These are phyloP conservation scores for Nothoprocta perdicaria DNA, from an alignment of 2,113 vertebrate species.

Conservation along the genomic window DNA sequence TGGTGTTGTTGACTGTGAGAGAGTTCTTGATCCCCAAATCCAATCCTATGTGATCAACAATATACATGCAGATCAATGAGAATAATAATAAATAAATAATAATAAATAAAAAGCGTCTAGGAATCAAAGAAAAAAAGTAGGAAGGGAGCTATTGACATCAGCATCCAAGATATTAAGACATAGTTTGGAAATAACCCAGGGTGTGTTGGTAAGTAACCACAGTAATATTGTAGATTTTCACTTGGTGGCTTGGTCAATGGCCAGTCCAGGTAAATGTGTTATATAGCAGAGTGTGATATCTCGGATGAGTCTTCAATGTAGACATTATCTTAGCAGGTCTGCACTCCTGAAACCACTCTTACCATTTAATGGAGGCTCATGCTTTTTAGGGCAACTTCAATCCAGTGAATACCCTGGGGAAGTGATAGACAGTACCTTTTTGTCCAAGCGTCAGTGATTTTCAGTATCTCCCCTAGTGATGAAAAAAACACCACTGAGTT, in stretches of 20 bases:
- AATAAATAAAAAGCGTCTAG: neutral
- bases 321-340: neutral
- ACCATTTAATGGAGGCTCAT: fast-evolving
- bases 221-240: neutral
- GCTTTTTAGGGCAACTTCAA: neutral
- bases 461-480: neutral
- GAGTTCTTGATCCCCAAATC: neutral
- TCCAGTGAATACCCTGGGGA: neutral
- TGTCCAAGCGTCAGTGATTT: neutral
- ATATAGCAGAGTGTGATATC: too few species aligned
- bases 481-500: constrained; percentile 38
- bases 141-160: neutral
- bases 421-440: neutral
- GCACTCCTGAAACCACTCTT: neutral
- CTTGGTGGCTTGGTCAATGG: neutral
- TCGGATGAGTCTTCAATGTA: neutral
- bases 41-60: neutral
- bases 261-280: fast-evolving
- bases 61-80: fast-evolving
- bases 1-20: neutral
- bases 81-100: neutral
- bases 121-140: neutral
- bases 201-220: neutral
- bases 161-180: neutral
- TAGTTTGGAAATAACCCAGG: neutral